phyloP scores from a whole-genome alignment of 2,797 vertebrate genomes.

The Taenioides sp. region DNA sequence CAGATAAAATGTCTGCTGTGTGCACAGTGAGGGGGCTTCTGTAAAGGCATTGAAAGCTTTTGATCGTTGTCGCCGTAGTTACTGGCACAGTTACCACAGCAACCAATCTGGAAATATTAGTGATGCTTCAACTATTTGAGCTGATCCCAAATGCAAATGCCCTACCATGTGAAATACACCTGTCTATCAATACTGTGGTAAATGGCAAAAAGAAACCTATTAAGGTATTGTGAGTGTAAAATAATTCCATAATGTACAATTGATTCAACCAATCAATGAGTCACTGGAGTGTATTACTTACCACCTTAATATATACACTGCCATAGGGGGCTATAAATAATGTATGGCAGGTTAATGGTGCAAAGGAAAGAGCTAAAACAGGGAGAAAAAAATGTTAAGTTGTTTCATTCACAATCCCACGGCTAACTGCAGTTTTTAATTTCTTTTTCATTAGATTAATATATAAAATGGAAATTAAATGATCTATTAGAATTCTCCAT shows the following conservation, averaged over 20 bases:
- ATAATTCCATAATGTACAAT: conserved; percentile 1
- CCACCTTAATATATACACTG: background rate
- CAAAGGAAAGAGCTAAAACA: background rate
- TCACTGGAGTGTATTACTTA: background rate
- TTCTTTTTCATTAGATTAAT: too few relatives aligned
- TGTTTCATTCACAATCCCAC: too few relatives aligned
- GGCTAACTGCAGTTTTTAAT: too few relatives aligned
- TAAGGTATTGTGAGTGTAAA: background rate
- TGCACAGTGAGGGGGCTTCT: conserved; percentile 11
- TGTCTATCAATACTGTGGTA: background rate
- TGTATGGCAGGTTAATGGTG: background rate
- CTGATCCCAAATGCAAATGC: conserved; percentile 1
- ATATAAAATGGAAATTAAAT: too few relatives aligned
- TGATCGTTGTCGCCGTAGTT: conserved; percentile 5
- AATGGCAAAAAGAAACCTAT: background rate
- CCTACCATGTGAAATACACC: background rate
- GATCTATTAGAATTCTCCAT: too few relatives aligned
- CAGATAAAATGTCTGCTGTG: conserved; percentile 10
- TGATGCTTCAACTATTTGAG: background rate
- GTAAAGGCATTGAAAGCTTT: conserved; percentile 11
- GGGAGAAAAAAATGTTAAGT: too few relatives aligned
- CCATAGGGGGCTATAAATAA: conserved; percentile 10
- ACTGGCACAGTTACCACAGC: conserved; percentile 12
- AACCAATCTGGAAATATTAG: conserved; percentile 1
- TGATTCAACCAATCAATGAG: conserved; percentile 4